Base-by-base conservation (phyloP, 1,140 invertebrate genomes). In the Mycetomoellerius zeteki region DNA sequence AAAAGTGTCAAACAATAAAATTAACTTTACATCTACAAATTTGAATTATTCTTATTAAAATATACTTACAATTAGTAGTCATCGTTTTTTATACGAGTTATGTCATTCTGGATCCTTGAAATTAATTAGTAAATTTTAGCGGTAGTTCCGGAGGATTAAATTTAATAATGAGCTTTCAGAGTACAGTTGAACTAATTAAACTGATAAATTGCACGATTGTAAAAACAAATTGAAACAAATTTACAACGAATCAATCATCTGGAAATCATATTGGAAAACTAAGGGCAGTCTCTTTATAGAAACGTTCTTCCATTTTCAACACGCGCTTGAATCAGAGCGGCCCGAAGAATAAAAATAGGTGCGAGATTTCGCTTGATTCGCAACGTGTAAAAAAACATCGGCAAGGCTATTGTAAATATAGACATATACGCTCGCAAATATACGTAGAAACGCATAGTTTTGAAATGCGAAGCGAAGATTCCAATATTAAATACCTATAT, bases 401-500 rank as follows among this genome's bases (percentile, higher is more conserved):
- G 0, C 43, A 60, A 72, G 80, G 62, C 37, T 54, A 37, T 86
- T 62, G 76, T 69, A 82, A 89, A 76, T 73, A 77, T 50, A 82
- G 65, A 86, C 52, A 80, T 56, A 80, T 86, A 89, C 65, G 73
- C 30, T 58, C 30, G 67, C 30, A 81, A 71, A 65, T 56, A 86
- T 52, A 67, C 62, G 64, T 50, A 56, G 50, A 86, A 52, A 37
- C 24, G 87, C 54, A 65, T 72, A 65, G 85, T 86, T 75, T 30
- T 73, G 67, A 75, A 82, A 92, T 91, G 78, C 85, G 86, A 89
- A 87, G 60, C 80, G 76, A 84, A 77, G 75, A 85, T 71, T 90
- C 77, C 65, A 16, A 91, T 86, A 92, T 92, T 91, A 92, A 92
- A 91, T 92, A 90, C 78, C 90, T 85, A 92, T 91, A 90, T 50